Evolutionary conservation across 2,113 vertebrate genomes (phyloP).

Genomic region (Actinemys pallida): DNA sequence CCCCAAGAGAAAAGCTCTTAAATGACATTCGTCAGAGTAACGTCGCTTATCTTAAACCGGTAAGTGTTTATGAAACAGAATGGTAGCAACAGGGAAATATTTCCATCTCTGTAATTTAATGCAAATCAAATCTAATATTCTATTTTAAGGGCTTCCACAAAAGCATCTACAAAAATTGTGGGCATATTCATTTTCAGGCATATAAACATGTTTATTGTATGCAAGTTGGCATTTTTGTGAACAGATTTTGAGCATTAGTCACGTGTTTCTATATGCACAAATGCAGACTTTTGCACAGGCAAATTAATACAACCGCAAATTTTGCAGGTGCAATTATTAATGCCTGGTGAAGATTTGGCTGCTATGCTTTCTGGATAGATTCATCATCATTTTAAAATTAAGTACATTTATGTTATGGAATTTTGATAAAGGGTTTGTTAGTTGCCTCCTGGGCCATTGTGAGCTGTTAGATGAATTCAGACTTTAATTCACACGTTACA

Average conservation of each 20-base stretch:
- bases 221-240: background rate
- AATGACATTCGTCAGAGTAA: constrained; percentile 93
- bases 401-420: background rate
- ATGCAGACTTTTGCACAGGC: background rate
- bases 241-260: background rate
- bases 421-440: background rate
- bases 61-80: constrained; percentile 47
- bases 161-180: background rate
- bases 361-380: background rate
- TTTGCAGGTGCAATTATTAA: background rate
- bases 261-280: background rate
- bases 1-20: constrained; percentile 91
- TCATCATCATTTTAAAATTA: background rate
- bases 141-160: background rate
- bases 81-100: background rate
- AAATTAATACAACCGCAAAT: background rate
- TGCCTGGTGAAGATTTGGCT: background rate
- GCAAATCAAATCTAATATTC: background rate
- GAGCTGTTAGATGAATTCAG: background rate
- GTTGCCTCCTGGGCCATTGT: background rate
- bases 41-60: constrained; percentile 93
- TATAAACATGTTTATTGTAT: background rate
- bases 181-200: background rate
- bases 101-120: background rate
- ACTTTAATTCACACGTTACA: background rate